phyloP scores from a whole-genome alignment of 2,113 vertebrate species.

The Cyprinodon variegatus region DNA sequence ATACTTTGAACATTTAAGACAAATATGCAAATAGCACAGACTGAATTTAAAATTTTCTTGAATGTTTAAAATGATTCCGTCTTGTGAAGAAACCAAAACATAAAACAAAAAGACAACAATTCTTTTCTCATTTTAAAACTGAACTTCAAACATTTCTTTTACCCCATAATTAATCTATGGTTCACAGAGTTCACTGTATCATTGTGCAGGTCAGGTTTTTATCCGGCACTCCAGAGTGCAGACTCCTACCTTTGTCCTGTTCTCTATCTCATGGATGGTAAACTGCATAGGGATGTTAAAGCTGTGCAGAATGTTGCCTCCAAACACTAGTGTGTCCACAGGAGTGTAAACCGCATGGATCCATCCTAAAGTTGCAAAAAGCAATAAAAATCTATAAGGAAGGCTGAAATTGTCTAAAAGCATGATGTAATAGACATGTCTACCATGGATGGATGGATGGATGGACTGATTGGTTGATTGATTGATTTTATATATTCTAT shows the following conservation, averaged over 20 bases:
- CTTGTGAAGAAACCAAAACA: neutral
- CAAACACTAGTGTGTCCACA: constrained; percentile 95
- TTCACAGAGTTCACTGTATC: neutral
- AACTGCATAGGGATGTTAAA: constrained; percentile 99
- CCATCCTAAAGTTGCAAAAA: constrained; percentile 84
- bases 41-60: neutral
- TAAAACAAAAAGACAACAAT: neutral
- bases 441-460: no score
- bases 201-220: constrained; percentile 11
- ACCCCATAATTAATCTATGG: constrained; percentile 9
- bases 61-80: neutral
- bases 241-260: constrained; percentile 92
- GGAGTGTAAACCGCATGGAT: constrained; percentile 98
- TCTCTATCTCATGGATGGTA: constrained; percentile 95
- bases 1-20: no score
- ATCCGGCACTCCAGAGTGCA: neutral
- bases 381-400: neutral
- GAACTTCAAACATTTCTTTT: neutral
- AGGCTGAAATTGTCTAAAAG: neutral
- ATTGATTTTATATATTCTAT: no score
- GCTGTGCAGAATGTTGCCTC: constrained; percentile 98
- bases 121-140: neutral
- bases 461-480: no score
- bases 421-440: neutral
- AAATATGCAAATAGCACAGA: neutral